phyloP scores from a whole-genome alignment of 2,888 invertebrate genomes.

The Gerris lacustris region DNA sequence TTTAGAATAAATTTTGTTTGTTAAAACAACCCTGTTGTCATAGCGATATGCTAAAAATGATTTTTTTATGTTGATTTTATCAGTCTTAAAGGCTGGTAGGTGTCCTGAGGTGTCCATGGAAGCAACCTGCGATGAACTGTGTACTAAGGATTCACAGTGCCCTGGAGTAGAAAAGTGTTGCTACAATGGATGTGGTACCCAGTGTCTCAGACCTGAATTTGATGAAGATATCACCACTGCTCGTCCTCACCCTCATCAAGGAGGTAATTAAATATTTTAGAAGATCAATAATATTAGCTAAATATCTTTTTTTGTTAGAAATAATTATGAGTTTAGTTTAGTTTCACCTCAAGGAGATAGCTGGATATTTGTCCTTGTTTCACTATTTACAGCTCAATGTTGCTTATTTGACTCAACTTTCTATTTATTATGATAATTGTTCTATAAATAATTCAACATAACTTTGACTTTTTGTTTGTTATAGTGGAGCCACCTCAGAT shows the following conservation, averaged over 20 bases:
- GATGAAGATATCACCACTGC: constrained; percentile 22
- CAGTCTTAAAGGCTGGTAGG: constrained; percentile 56
- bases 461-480: background rate
- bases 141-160: constrained; percentile 50
- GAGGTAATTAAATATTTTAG: constrained; percentile 33
- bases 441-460: too few species aligned
- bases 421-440: too few species aligned
- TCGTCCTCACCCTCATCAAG: constrained; percentile 30
- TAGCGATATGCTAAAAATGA: too few species aligned
- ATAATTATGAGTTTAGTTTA: background rate
- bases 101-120: constrained; percentile 43
- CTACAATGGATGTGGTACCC: constrained; percentile 57
- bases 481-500: constrained; percentile 29
- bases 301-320: background rate
- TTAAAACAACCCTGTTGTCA: too few species aligned
- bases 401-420: too few species aligned
- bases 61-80: too few species aligned
- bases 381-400: too few species aligned
- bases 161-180: constrained; percentile 69
- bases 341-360: too few species aligned
- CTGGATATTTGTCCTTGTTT: too few species aligned
- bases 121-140: constrained; percentile 12
- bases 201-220: constrained; percentile 49
- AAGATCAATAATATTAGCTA: background rate
- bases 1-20: too few species aligned